Base-by-base conservation (phyloP, 1,140 invertebrate species). In the Pseudomyrmex dendroicus region DNA sequence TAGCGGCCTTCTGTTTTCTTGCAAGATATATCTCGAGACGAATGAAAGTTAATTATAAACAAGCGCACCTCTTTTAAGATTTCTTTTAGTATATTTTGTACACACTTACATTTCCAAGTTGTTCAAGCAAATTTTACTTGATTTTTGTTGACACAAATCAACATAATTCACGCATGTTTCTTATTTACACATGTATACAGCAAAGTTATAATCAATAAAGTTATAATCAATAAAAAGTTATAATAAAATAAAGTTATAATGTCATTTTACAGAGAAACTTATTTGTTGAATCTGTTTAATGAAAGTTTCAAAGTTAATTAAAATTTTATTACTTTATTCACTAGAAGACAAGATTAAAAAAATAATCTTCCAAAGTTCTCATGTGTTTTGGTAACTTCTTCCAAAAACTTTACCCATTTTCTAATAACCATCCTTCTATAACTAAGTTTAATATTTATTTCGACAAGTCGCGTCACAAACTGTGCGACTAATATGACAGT, bases 151-250 rank as follows among this genome's bases (percentile, higher is more conserved):
- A 22, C 44, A 25, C 2, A 15, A 74, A 48, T 22, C 13, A 25
- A 48, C 68, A 1, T 13, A 72, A 20, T 20, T 20, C 7, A 22
- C 44, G 17, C n/a, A 66, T 46, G 17, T 35, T 35, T 20, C 17
- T n/a, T 13, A 64, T 76, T 52, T n/a, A 76, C 61, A 22, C n/a
- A 35, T 76, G 73, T 76, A 64, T 64, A 63, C 22, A 20, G 48
- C 12, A 7, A 76, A 22, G 22, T 22, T 22, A 22, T 22, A 22
- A 22, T 22, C 22, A n/a, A n/a, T n/a, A 20, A 20, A 20, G 20
- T 20, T 20, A 20, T 20, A 0, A 22, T 22, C 22, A 20, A 20
- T 20, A 20, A 20, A 20, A 20, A 20, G 20, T 20, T 20, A 20
- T 20, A 0, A 20, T 20, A 20, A 20, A 76, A 76, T 76, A 76